A percentile compares a stretch with the other conserved stretches of the same genome.
Conservation (phyloP, 2,797 vertebrate genomes). For the Sternarchorhynchus goeldii region DNA sequence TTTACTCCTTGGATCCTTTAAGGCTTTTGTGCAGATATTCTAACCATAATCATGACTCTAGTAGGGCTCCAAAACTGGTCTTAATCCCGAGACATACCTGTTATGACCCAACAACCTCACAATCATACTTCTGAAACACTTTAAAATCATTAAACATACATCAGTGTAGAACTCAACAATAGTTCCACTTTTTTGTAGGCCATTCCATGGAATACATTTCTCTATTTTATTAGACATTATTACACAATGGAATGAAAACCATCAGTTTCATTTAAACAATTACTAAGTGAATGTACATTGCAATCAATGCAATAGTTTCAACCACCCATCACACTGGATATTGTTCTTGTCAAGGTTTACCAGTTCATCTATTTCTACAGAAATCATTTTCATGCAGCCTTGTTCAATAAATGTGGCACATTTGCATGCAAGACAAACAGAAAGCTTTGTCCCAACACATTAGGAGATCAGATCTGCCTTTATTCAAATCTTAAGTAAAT, state of each 20-base stretch:
- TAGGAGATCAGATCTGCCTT: background rate
- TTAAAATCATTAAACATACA: constrained; percentile 16
- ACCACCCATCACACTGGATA: background rate
- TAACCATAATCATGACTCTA: background rate
- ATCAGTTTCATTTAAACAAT: background rate
- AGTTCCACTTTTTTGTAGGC: constrained; percentile 55
- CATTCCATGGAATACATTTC: constrained; percentile 49
- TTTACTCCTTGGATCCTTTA: constrained; percentile 1
- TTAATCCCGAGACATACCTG: constrained; percentile 2
- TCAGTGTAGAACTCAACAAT: constrained; percentile 60
- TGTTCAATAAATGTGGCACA: constrained; percentile 59
- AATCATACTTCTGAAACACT: constrained; percentile 23
- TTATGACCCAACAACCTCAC: background rate
- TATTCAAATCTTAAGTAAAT: no score
- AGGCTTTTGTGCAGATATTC: constrained; percentile 34
- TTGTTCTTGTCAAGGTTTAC: background rate
- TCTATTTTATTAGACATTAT: constrained; percentile 8
- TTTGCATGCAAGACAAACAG: constrained; percentile 59
- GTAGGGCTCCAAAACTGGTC: constrained; percentile 1
- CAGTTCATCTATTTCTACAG: constrained; percentile 25
- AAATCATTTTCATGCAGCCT: constrained; percentile 56
- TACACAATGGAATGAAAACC: constrained; percentile 17
- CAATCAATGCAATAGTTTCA: constrained; percentile 12
- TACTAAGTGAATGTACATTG: background rate
- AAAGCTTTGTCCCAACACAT: constrained; percentile 54